Base-by-base conservation (phyloP, 1,140 invertebrate genomes). In the Campoletis sonorensis region DNA sequence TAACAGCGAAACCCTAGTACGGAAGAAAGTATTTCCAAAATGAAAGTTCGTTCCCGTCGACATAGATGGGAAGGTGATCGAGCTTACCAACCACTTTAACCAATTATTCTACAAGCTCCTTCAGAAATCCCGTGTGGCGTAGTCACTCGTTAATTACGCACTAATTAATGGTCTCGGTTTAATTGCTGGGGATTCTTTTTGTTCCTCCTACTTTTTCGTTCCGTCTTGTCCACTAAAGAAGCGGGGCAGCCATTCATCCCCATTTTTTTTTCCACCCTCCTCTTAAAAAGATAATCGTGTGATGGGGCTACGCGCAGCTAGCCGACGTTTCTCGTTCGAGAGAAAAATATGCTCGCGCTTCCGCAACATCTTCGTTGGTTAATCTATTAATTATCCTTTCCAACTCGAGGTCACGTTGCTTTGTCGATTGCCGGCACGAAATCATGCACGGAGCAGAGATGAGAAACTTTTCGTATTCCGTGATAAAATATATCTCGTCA, bases 61-160 rank as follows among this genome's bases (percentile, higher is more conserved):
- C 27, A 72, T 30, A 40, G 10, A 80, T 73, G 30, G 67, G 40
- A 77, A 64, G 71, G 78, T 79, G 70, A 81, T 81, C 61, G 80
- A 77, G n/a, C 26, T 68, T 26, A 7, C 18, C 51, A 18, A 33
- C 51, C 27, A 54, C 45, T 1, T 37, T 61, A 33, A 18, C 67
- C 78, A 82, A 82, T 82, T 82, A 82, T 82, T 82, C 81, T 79
- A 64, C 76, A 79, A 82, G 76, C 68, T 79, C 58, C 68, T 78
- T 61, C 67, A 33, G 13, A 33, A 33, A 18, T 33, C 70, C 68
- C 76, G 75, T 67, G 76, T 45, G 33, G 21, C 76, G 37, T 33
- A 23, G 33, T 64, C n/a, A 10, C 81, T 82, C 81, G 76, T 82
- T 82, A 82, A 82, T 82, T 82, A 82, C 81, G 76, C 81, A 82